Evolutionary conservation across 2,888 invertebrate genomes (phyloP), one percentile per base, ranked within the genome.

Genomic region (Chironomus tentans): DNA sequence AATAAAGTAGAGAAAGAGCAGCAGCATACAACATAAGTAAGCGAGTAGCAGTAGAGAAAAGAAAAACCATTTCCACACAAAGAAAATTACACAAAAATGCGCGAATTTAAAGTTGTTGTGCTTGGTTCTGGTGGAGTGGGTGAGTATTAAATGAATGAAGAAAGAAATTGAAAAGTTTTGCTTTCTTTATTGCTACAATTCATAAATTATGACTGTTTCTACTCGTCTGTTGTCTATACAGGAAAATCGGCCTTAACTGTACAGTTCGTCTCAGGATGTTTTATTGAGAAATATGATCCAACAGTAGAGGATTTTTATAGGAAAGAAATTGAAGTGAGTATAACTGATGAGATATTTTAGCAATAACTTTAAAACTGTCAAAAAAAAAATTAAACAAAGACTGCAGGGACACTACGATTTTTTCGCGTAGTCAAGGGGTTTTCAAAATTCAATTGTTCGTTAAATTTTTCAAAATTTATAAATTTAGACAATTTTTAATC

Each of bases 101-200:
- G 97, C 88, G 98, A 99, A 89, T 98, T 98, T 88, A 99, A 99
- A 91, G 98, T 99, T 83, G 99, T 99, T 82, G 98, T 99, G 85
- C 89, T 99, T 86, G 98, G 98, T 81, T 97, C 97, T 88, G 99
- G 99, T 84, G 99, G 99, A 87, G 99, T 99, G 85, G 99, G 99
- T 82, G 68, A 74, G 74, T 22, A 12, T 15, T 62, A 24, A 5
- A 21, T 65, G 10, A 38, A 38, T 38, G 38, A 38, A 38, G 38
- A 38, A 38, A 38, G 38, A 38, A 38, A 38, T 38, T 38, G 38
- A 38, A 38, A 38, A 38, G 38, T 38, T 38, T 38, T 38, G 38
- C 38, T 38, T 38, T 38, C 38, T 38, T 38, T 38, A 38, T 38
- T 38, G 38, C 38, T 10, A 38, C 38, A 38, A 38, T 38, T n/a